Conservation (phyloP, 1,140 invertebrate species). For the Ptiloglossa arizonensis region DNA sequence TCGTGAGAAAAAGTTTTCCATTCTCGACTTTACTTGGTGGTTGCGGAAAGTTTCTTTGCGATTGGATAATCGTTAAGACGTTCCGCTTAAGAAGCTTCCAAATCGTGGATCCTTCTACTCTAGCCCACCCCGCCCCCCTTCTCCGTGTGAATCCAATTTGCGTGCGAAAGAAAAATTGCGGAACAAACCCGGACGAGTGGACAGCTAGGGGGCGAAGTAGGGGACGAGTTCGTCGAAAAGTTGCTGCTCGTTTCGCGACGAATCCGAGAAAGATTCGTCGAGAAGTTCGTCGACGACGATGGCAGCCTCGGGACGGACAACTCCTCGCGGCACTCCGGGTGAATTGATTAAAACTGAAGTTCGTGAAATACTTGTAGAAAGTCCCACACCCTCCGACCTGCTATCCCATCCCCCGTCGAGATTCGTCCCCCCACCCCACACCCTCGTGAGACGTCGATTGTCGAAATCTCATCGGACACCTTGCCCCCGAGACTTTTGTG, state of each 20-base stretch:
- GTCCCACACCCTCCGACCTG: too few relatives aligned
- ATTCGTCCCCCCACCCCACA: too few relatives aligned
- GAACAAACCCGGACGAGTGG: constrained; percentile 3
- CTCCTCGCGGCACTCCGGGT: not conserved
- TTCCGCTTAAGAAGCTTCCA: too few relatives aligned
- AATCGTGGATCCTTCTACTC: too few relatives aligned
- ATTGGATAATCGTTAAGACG: too few relatives aligned
- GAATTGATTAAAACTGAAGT: constrained; percentile 16
- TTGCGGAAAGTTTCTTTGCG: too few relatives aligned
- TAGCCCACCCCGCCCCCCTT: too few relatives aligned
- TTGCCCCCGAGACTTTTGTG: too few relatives aligned
- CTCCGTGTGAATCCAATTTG: constrained; percentile 8
- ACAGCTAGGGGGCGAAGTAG: too few relatives aligned
- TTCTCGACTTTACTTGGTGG: too few relatives aligned
- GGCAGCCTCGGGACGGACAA: not conserved
- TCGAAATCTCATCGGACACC: not conserved
- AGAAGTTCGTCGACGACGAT: not conserved
- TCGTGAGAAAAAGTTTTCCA: too few relatives aligned
- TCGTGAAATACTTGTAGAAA: not conserved
- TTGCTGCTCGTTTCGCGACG: not conserved
- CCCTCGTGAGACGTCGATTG: not conserved
- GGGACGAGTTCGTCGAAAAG: not conserved
- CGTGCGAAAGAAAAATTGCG: not conserved
- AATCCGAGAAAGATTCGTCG: not conserved
- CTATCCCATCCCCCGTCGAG: too few relatives aligned